These are phyloP conservation scores for Nipponia nippon DNA, from an alignment of 2,113 vertebrate genomes.

Conservation along the genomic window DNA sequence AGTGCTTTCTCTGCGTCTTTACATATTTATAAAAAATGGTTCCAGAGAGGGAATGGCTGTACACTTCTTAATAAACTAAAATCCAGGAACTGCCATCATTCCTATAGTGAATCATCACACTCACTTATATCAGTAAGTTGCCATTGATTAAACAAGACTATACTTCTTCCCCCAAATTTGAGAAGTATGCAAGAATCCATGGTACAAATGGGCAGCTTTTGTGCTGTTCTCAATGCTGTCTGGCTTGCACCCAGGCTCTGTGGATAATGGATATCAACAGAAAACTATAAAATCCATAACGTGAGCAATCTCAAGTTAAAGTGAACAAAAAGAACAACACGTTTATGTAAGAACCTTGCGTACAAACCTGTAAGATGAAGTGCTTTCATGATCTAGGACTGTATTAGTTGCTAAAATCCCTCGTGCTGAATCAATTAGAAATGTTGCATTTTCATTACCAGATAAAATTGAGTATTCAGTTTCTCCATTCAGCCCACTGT, in stretches of 20 bases:
- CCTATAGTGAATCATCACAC: neutral
- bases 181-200: neutral
- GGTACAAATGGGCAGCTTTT: neutral
- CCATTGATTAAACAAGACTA: neutral
- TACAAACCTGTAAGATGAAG: constrained; percentile 84
- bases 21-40: neutral
- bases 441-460: constrained; percentile 81
- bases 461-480: constrained; percentile 84
- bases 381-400: constrained; percentile 82
- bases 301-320: neutral
- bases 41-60: neutral
- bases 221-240: neutral
- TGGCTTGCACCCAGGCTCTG: neutral
- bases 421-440: constrained; percentile 79
- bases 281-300: neutral
- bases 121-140: neutral
- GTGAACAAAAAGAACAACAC: neutral
- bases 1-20: neutral
- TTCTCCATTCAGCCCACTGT: constrained; percentile 82
- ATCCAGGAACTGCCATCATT: neutral
- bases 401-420: constrained; percentile 81
- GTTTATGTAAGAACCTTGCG: neutral
- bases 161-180: neutral
- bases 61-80: neutral
- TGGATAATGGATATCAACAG: neutral